Evolutionary conservation across 2,113 vertebrate species (phyloP).

Genomic region (Sapajus apella): DNA sequence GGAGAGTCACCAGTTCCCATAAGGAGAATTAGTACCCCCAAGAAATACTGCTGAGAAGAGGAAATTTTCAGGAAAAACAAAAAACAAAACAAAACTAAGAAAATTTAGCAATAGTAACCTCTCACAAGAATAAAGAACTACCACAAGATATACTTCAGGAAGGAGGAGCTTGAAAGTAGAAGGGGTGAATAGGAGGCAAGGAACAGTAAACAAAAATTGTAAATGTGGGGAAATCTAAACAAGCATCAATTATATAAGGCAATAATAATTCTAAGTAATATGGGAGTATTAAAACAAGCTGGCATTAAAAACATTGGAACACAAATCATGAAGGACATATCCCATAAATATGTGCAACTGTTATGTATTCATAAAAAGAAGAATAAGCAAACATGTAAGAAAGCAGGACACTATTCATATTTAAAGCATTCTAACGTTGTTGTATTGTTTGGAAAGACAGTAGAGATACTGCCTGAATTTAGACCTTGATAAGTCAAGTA

Average conservation of each 20-base stretch:
- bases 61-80: slow-evolving; percentile 30
- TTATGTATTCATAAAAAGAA: not conserved
- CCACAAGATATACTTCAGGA: not conserved
- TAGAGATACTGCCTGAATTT: slow-evolving; percentile 21
- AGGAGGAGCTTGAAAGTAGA: slow-evolving; percentile 35
- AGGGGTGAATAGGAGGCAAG: not conserved
- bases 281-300: not conserved
- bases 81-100: not conserved
- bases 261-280: slow-evolving; percentile 22
- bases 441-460: not conserved
- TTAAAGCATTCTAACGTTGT: slow-evolving; percentile 53
- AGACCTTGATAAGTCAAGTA: slow-evolving; percentile 35
- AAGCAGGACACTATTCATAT: slow-evolving; percentile 22
- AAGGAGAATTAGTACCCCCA: not conserved
- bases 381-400: not conserved
- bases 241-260: slow-evolving; percentile 4
- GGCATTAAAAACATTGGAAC: not conserved
- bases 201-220: slow-evolving; percentile 14
- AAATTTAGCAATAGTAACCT: slow-evolving; percentile 8
- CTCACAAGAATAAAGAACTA: slow-evolving; percentile 31
- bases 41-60: slow-evolving; percentile 3
- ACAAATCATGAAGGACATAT: not conserved
- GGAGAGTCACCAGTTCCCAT: not conserved
- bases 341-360: not conserved
- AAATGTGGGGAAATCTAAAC: slow-evolving; percentile 8